phyloP scores from a whole-genome alignment of 2,797 vertebrate genomes.

The Enteromius fasciolatus region DNA sequence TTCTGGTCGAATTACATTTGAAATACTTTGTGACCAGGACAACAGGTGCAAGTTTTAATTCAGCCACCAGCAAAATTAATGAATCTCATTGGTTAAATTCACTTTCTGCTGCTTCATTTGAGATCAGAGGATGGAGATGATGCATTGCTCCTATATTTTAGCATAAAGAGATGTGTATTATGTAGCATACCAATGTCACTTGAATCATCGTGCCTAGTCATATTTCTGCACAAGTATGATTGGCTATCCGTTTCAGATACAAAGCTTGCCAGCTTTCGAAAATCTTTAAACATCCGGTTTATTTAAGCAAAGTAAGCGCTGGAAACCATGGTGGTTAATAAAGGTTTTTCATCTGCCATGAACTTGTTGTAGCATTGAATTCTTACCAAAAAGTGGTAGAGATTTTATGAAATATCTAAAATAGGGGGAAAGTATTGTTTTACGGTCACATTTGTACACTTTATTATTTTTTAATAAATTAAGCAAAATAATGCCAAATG shows the following conservation, averaged over 20 bases:
- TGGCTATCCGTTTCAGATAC: background rate
- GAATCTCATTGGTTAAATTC: constrained; percentile 23
- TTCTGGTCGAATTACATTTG: constrained; percentile 77
- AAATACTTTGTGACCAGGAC: constrained; percentile 74
- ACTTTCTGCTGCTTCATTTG: constrained; percentile 31
- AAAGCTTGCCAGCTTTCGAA: background rate
- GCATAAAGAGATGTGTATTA: constrained; percentile 1
- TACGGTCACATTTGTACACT: constrained; percentile 10
- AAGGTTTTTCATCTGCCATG: background rate
- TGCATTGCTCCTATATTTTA: constrained; percentile 15
- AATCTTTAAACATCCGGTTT: background rate
- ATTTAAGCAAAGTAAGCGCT: background rate
- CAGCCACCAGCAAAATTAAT: constrained; percentile 50
- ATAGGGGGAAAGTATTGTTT: background rate
- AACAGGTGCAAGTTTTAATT: constrained; percentile 62
- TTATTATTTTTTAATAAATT: background rate
- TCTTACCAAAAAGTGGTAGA: constrained; percentile 9
- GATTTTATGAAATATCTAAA: constrained; percentile 6
- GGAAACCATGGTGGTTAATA: background rate
- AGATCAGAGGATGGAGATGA: constrained; percentile 1
- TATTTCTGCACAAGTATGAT: constrained; percentile 15
- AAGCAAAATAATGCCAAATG: background rate
- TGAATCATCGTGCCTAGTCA: background rate
- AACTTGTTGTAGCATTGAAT: constrained; percentile 41
- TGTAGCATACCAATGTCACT: constrained; percentile 19